Percentiles rank a stretch among this genome's conserved stretches.
These are phyloP conservation scores for Nyleta sp. DNA, from an alignment of 2,888 invertebrate genomes.

Conservation along the genomic window DNA sequence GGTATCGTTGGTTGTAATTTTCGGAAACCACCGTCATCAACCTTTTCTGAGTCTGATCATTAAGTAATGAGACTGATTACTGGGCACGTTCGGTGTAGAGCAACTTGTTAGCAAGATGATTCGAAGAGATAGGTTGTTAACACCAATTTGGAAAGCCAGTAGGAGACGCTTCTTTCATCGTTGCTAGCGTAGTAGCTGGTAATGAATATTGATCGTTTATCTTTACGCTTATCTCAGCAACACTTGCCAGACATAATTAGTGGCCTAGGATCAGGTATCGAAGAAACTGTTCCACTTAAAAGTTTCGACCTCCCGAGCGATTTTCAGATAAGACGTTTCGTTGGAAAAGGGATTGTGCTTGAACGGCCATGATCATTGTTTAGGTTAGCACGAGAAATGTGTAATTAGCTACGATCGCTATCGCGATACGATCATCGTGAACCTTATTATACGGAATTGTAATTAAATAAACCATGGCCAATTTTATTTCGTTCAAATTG, in stretches of 20 bases:
- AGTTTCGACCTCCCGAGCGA: constrained; percentile 35
- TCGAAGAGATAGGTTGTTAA: constrained; percentile 53
- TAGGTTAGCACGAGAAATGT: neutral
- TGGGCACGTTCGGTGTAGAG: constrained; percentile 18
- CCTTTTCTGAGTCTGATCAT: too few relatives aligned
- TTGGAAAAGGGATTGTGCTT: constrained; percentile 2
- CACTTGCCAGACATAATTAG: constrained; percentile 59
- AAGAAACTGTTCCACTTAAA: constrained; percentile 27
- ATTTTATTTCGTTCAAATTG: too few relatives aligned
- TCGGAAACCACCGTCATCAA: too few relatives aligned
- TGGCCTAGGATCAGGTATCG: constrained; percentile 44
- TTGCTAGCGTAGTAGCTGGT: constrained; percentile 19
- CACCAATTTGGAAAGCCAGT: constrained; percentile 45
- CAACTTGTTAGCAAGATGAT: constrained; percentile 48
- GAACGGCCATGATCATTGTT: constrained; percentile 37
- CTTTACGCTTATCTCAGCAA: constrained; percentile 41
- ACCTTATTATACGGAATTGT: neutral
- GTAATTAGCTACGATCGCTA: constrained; percentile 19
- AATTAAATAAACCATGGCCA: too few relatives aligned
- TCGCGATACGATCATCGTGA: neutral
- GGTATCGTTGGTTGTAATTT: too few relatives aligned
- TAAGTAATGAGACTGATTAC: constrained; percentile 20
- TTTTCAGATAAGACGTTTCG: constrained; percentile 14
- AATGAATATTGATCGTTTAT: constrained; percentile 61
- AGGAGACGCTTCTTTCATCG: constrained; percentile 43